Evolutionary conservation across 2,888 invertebrate species (phyloP).

Genomic region (Epinotia demarniana): DNA sequence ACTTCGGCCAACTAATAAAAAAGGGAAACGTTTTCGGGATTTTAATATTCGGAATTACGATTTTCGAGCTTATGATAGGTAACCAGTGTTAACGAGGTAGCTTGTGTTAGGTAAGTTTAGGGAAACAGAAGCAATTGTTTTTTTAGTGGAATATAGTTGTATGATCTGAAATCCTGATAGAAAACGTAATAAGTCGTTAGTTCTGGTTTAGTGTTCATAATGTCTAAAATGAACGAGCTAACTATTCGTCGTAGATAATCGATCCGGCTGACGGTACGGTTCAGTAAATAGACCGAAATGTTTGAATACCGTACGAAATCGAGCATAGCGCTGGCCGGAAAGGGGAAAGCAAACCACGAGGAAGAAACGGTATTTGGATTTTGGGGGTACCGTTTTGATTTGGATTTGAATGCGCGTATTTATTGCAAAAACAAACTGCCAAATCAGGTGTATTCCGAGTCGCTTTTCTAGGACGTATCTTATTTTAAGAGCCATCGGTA

Average conservation of each 20-base stretch:
- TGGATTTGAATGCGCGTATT: not conserved
- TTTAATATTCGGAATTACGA: no score
- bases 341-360: conserved; percentile 6
- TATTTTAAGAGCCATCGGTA: no score
- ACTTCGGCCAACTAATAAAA: no score
- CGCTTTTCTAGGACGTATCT: no score
- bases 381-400: not conserved
- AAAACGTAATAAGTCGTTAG: not conserved
- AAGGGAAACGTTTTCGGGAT: no score
- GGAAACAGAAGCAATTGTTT: no score
- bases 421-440: not conserved
- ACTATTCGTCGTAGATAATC: conserved; percentile 28
- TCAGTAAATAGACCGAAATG: conserved; percentile 32
- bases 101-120: no score
- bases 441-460: no score
- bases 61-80: no score
- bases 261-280: conserved; percentile 9
- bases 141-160: no score
- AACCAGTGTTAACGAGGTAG: no score
- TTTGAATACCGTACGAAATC: conserved; percentile 25
- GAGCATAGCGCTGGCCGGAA: not conserved
- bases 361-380: not conserved
- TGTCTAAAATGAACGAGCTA: conserved; percentile 9
- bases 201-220: not conserved
- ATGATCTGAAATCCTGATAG: no score